Evolutionary conservation across 2,888 invertebrate species (phyloP).

Genomic region (Drosophila stalkeri): DNA sequence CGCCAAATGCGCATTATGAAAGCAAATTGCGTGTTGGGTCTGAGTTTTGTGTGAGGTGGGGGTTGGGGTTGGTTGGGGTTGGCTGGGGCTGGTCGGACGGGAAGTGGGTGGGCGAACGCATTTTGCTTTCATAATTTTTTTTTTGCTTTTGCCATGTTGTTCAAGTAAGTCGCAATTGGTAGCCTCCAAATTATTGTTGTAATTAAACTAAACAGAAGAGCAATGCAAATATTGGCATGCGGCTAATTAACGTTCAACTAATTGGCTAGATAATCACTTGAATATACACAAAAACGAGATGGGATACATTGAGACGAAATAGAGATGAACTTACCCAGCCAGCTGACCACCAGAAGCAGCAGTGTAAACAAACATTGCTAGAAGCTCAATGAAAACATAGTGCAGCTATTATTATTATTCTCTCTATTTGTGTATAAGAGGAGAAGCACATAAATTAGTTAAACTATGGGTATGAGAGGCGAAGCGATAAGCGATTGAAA

Average conservation of each 20-base stretch:
- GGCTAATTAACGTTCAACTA: slow-evolving; percentile 70
- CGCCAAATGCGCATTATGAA: slow-evolving; percentile 62
- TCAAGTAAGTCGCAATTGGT: slow-evolving; percentile 57
- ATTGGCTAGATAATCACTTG: slow-evolving; percentile 69
- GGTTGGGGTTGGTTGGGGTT: neutral
- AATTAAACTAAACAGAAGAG: slow-evolving; percentile 54
- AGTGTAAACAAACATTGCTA: slow-evolving; percentile 25
- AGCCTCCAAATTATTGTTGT: slow-evolving; percentile 56
- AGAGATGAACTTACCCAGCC: slow-evolving; percentile 17
- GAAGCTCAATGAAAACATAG: slow-evolving; percentile 14
- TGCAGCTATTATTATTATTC: neutral
- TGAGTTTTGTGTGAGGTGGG: neutral
- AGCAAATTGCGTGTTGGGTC: slow-evolving; percentile 57
- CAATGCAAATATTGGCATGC: slow-evolving; percentile 65
- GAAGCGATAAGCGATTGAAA: slow-evolving; percentile 1
- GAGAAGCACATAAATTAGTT: neutral
- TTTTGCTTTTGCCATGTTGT: slow-evolving; percentile 9
- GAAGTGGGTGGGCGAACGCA: slow-evolving; percentile 18
- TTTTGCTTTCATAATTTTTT: slow-evolving; percentile 40
- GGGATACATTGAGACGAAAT: slow-evolving; percentile 4
- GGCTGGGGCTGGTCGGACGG: neutral
- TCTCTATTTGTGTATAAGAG: neutral
- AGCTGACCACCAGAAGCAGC: slow-evolving; percentile 35
- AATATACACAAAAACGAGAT: slow-evolving; percentile 27
- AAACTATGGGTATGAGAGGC: neutral